These are phyloP conservation scores for Sinotaia quadrata DNA, from an alignment of 2,888 invertebrate genomes.

Conservation along the genomic window DNA sequence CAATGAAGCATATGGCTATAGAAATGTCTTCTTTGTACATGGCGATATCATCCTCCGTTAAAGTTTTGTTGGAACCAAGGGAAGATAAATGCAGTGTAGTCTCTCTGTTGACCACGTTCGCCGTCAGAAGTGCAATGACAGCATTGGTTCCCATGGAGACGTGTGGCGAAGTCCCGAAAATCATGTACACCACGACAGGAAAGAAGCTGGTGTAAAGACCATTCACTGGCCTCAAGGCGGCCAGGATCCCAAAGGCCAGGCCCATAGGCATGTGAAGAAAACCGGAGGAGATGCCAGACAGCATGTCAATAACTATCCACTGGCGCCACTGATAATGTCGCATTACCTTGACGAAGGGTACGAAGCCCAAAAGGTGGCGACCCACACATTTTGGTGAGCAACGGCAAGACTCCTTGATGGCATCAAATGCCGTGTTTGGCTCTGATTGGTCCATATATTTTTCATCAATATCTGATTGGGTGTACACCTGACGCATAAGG, in stretches of 20 bases:
- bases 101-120: slow-evolving; percentile 44
- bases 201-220: slow-evolving; percentile 63
- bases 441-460: background rate
- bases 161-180: slow-evolving; percentile 60
- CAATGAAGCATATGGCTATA: slow-evolving; percentile 41
- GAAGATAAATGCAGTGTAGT: too few species aligned
- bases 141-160: slow-evolving; percentile 64
- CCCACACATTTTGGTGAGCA: slow-evolving; percentile 18
- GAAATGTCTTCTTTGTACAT: slow-evolving; percentile 45
- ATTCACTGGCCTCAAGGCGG: slow-evolving; percentile 54
- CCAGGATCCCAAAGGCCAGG: slow-evolving; percentile 60
- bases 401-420: background rate
- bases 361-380: slow-evolving; percentile 9
- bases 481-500: background rate
- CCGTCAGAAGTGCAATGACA: slow-evolving; percentile 61
- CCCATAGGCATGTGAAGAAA: slow-evolving; percentile 67
- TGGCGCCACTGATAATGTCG: slow-evolving; percentile 15
- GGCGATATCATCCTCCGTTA: slow-evolving; percentile 11
- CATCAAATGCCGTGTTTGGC: background rate
- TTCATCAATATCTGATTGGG: background rate
- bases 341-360: slow-evolving; percentile 19
- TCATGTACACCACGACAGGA: slow-evolving; percentile 56
- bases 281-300: slow-evolving; percentile 62
- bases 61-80: too few species aligned
- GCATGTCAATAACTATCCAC: slow-evolving; percentile 52